These are phyloP conservation scores for Ethmia dodecea DNA, from an alignment of 2,888 invertebrate species.

Conservation along the genomic window DNA sequence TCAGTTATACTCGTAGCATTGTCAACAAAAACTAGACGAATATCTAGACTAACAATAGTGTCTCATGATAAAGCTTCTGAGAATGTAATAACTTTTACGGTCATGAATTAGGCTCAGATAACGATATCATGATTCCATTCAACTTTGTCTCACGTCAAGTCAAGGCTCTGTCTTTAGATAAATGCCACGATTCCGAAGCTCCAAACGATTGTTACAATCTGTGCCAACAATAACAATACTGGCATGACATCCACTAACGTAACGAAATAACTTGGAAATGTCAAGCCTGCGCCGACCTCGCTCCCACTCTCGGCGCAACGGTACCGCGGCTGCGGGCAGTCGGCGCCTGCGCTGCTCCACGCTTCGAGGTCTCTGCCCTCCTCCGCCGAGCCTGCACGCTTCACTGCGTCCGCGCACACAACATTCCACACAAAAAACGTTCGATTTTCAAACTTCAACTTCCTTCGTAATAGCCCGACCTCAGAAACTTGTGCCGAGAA, in stretches of 20 bases:
- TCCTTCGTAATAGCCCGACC: neutral
- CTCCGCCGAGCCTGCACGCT: slow-evolving; percentile 33
- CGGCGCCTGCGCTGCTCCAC: slow-evolving; percentile 22
- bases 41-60: too few relatives aligned
- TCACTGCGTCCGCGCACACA: slow-evolving; percentile 37
- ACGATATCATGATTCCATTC: too few relatives aligned
- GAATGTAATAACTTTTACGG: too few relatives aligned
- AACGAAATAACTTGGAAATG: slow-evolving; percentile 67
- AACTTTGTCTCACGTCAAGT: slow-evolving; percentile 6
- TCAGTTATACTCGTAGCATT: too few relatives aligned
- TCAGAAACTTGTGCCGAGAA: slow-evolving; percentile 10
- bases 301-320: slow-evolving; percentile 65
- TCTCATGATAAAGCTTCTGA: too few relatives aligned
- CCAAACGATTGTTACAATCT: slow-evolving; percentile 23
- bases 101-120: too few relatives aligned
- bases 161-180: slow-evolving; percentile 21
- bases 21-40: too few relatives aligned
- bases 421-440: slow-evolving; percentile 16
- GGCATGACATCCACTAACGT: slow-evolving; percentile 50
- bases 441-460: slow-evolving; percentile 6
- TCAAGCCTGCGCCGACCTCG: slow-evolving; percentile 61
- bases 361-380: slow-evolving; percentile 68
- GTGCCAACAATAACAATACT: slow-evolving; percentile 30
- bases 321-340: slow-evolving; percentile 49
- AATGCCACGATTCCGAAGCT: slow-evolving; percentile 22